Percentiles rank a stretch among this genome's conserved stretches.
Conservation (phyloP, 2,888 invertebrate species). For the Hyposoter dolosus region DNA sequence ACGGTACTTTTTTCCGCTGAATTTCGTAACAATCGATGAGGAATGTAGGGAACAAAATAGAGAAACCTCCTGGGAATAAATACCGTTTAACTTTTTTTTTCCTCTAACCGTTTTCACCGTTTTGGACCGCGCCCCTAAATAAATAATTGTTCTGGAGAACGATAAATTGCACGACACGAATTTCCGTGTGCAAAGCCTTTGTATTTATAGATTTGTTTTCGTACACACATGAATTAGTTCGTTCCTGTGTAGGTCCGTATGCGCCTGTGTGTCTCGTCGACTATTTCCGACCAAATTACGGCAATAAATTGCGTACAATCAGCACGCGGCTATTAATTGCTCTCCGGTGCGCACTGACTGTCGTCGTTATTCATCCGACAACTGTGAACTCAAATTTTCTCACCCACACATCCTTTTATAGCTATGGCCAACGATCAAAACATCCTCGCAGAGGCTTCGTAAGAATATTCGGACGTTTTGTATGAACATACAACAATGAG, state of each 20-base stretch:
- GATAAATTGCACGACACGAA: constrained; percentile 61
- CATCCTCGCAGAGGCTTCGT: background rate
- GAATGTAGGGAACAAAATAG: constrained; percentile 13
- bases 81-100: constrained; percentile 44
- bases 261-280: constrained; percentile 59
- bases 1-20: constrained; percentile 7
- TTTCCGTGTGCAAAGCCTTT: constrained; percentile 3
- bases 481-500: background rate
- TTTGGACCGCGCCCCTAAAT: constrained; percentile 56
- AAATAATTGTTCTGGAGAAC: constrained; percentile 66
- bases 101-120: constrained; percentile 19
- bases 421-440: background rate
- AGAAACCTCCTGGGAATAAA: constrained; percentile 38
- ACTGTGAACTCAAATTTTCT: constrained; percentile 62
- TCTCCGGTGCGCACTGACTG: constrained; percentile 55
- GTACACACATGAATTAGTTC: background rate
- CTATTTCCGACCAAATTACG: constrained; percentile 71
- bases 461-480: background rate
- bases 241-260: background rate
- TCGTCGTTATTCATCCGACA: constrained; percentile 70
- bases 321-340: constrained; percentile 69
- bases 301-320: constrained; percentile 71
- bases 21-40: background rate
- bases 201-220: constrained; percentile 2
- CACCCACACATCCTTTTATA: constrained; percentile 14